Percentiles rank a stretch among this genome's conserved stretches.
Evolutionary conservation across 2,888 invertebrate species (phyloP).

Genomic region (Altica lythri): DNA sequence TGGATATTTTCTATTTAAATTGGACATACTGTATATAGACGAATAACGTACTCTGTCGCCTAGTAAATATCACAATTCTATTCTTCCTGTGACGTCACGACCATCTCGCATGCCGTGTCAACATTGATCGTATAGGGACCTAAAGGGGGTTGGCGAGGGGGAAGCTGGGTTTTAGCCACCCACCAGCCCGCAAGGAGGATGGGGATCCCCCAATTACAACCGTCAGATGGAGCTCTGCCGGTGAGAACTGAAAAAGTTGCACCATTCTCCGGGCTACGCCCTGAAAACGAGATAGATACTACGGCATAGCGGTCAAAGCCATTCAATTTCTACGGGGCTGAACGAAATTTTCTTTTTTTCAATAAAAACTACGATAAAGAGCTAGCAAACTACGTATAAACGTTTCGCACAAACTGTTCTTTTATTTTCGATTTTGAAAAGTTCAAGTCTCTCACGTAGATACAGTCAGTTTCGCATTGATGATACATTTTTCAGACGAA

Average conservation of each 20-base stretch:
- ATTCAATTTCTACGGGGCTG: background rate
- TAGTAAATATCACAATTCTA: constrained; percentile 30
- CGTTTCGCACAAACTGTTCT: no score
- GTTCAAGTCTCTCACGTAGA: no score
- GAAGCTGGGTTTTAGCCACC: constrained; percentile 45
- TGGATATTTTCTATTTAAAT: no score
- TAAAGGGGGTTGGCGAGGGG: constrained; percentile 49
- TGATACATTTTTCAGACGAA: no score
- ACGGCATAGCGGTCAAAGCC: constrained; percentile 19
- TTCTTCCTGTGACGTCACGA: constrained; percentile 34
- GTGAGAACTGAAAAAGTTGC: constrained; percentile 50
- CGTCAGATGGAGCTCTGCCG: constrained; percentile 48
- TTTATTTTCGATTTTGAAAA: no score
- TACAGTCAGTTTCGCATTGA: no score
- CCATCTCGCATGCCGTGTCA: constrained; percentile 55
- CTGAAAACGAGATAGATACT: constrained; percentile 30
- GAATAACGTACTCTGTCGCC: constrained; percentile 22
- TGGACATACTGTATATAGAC: no score
- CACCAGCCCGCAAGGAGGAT: constrained; percentile 46
- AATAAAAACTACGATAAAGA: background rate
- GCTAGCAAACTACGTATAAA: no score
- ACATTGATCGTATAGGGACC: constrained; percentile 51
- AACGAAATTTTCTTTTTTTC: background rate
- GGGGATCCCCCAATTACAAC: constrained; percentile 49
- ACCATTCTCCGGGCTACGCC: constrained; percentile 43